A percentile compares a stretch with the other conserved stretches of the same genome.
Conservation (phyloP, 2,888 invertebrate genomes). For the Leucania comma region DNA sequence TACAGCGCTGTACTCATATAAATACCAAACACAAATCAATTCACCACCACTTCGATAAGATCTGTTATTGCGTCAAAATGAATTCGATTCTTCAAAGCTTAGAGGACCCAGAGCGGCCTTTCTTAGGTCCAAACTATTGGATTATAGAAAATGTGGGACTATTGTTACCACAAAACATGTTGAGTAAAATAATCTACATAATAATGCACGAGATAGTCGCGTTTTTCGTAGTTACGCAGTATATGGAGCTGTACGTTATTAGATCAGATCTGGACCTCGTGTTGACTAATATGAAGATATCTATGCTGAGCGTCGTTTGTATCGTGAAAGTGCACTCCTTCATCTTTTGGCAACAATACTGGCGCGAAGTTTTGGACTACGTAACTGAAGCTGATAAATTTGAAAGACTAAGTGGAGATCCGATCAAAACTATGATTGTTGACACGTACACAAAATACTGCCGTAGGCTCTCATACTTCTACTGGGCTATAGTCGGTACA, state of each 20-base stretch:
- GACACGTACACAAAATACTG: conserved; percentile 81
- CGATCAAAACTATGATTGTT: conserved; percentile 69
- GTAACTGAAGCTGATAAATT: conserved; percentile 79
- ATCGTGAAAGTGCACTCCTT: conserved; percentile 79
- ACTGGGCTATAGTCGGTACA: conserved; percentile 80
- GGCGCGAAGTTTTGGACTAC: conserved; percentile 80
- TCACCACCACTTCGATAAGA: conserved; percentile 38
- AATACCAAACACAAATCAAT: conserved; percentile 54
- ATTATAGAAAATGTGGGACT: conserved; percentile 75
- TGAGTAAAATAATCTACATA: conserved; percentile 68
- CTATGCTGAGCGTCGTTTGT: conserved; percentile 83
- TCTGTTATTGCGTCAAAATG: conserved; percentile 55
- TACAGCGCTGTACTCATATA: conserved; percentile 52
- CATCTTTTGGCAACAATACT: conserved; percentile 78
- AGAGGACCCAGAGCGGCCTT: conserved; percentile 75
- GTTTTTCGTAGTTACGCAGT: conserved; percentile 80
- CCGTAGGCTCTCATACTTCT: conserved; percentile 77
- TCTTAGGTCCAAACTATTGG: conserved; percentile 83
- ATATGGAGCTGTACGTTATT: conserved; percentile 80
- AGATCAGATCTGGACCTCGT: conserved; percentile 79
- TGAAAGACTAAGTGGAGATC: conserved; percentile 75
- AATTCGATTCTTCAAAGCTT: conserved; percentile 69
- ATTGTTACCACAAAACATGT: conserved; percentile 74
- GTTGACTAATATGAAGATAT: conserved; percentile 82
- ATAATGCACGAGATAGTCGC: conserved; percentile 75